A percentile compares a stretch with the other conserved stretches of the same genome.
Evolutionary conservation across 2,888 invertebrate species (phyloP).

Genomic region (Mythimna lalbum): DNA sequence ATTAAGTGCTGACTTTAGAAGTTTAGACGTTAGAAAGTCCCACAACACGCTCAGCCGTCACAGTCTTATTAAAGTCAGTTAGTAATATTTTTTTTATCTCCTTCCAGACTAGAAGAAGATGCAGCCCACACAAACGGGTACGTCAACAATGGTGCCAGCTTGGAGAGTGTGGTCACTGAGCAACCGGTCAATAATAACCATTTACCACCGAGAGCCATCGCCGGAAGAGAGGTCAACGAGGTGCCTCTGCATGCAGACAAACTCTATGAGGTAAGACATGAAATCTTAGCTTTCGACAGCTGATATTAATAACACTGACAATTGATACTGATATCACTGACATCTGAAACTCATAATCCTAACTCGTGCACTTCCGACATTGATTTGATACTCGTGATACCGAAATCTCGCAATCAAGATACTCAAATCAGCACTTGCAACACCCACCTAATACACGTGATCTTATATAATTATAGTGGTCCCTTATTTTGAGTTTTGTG

Average conservation of each 20-base stretch:
- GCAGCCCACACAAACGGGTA: conserved; percentile 89
- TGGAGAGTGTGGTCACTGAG: conserved; percentile 84
- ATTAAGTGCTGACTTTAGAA: too few species aligned
- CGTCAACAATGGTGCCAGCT: conserved; percentile 83
- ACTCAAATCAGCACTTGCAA: too few species aligned
- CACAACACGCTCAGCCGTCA: too few species aligned
- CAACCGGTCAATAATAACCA: conserved; percentile 88
- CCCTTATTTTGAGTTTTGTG: too few species aligned
- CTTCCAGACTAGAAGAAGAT: conserved; percentile 86
- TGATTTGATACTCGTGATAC: not conserved
- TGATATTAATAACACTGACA: not conserved
- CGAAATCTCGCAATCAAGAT: not conserved
- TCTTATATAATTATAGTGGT: too few species aligned
- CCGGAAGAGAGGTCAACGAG: conserved; percentile 81
- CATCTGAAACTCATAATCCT: not conserved
- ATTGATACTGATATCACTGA: not conserved
- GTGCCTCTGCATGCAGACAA: conserved; percentile 87
- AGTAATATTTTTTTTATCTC: not conserved
- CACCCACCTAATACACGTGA: too few species aligned
- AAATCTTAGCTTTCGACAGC: not conserved
- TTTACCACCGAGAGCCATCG: conserved; percentile 74
- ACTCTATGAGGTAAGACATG: conserved; percentile 81
- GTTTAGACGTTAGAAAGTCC: too few species aligned
- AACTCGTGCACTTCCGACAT: too few species aligned
- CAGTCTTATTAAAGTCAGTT: too few species aligned